Conservation (phyloP, 2,113 vertebrate genomes). For the Burhinus oedicnemus region DNA sequence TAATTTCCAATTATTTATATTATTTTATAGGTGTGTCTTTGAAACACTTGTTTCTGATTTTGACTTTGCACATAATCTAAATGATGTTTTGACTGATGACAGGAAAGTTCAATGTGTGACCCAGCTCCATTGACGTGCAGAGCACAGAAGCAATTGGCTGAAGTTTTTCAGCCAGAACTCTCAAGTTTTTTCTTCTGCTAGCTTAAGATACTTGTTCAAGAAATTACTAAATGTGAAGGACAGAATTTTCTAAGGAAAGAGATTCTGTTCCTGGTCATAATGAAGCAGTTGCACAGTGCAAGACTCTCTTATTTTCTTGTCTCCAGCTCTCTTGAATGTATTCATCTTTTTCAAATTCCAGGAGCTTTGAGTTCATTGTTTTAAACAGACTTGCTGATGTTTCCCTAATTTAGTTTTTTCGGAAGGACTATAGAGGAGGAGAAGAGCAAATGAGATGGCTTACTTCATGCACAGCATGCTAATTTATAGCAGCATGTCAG, state of each 20-base stretch:
- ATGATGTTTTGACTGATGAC: background rate
- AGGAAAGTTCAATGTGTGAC: background rate
- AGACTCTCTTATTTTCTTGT: background rate
- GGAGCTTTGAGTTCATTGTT: background rate
- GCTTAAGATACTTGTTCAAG: background rate
- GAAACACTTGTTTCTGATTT: background rate
- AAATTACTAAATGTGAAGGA: background rate
- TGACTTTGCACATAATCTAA: background rate
- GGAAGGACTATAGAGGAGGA: background rate
- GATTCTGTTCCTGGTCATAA: background rate
- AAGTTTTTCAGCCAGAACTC: background rate
- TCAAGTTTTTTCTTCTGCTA: background rate
- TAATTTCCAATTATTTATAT: background rate
- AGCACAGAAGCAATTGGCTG: background rate
- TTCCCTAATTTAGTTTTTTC: background rate
- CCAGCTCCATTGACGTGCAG: rapidly evolving
- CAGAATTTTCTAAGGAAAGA: background rate
- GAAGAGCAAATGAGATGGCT: background rate
- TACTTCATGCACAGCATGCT: background rate
- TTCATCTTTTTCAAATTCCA: background rate
- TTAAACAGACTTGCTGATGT: background rate
- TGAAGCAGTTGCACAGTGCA: background rate
- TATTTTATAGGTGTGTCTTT: background rate
- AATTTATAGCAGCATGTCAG: background rate
- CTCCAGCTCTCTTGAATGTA: background rate